Evolutionary conservation across 1,140 invertebrate genomes (phyloP).

Genomic region (Paraescarpia echinospica): DNA sequence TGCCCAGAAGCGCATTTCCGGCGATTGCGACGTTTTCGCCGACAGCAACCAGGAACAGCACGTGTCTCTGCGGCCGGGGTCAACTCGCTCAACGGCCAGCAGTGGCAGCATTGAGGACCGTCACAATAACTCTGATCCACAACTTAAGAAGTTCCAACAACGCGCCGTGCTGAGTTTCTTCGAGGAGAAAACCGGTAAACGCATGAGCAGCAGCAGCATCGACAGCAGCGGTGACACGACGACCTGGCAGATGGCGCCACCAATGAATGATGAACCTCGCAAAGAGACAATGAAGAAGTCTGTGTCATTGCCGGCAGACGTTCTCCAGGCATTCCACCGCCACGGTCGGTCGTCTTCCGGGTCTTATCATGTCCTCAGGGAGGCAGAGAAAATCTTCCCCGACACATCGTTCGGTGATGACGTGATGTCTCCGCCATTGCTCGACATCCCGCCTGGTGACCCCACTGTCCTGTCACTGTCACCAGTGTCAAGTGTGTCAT

Average conservation of each 20-base stretch:
- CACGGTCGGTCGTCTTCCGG: background rate
- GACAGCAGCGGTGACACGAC: background rate
- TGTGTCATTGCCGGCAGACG: background rate
- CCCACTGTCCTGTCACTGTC: background rate
- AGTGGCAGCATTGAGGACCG: conserved; percentile 15
- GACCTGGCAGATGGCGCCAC: background rate
- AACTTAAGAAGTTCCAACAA: conserved; percentile 83
- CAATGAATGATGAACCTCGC: background rate
- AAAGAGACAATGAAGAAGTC: background rate
- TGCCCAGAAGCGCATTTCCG: background rate
- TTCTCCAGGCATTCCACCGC: background rate
- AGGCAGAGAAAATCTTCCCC: background rate
- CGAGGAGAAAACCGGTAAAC: conserved; percentile 68
- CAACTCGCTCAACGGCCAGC: conserved; percentile 61
- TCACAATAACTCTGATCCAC: conserved; percentile 73
- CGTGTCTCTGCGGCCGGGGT: conserved; percentile 39
- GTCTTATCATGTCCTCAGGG: background rate
- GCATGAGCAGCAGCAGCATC: conserved; percentile 20
- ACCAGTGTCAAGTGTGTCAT: conserved; percentile 8
- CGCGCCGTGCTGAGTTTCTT: conserved; percentile 78
- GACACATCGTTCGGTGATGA: background rate
- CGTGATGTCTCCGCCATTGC: background rate
- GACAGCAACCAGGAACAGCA: conserved; percentile 50
- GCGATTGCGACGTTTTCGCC: conserved; percentile 54
- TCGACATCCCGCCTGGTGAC: background rate